phyloP scores from a whole-genome alignment of 1,140 invertebrate species.

The Drosophila gunungcola region DNA sequence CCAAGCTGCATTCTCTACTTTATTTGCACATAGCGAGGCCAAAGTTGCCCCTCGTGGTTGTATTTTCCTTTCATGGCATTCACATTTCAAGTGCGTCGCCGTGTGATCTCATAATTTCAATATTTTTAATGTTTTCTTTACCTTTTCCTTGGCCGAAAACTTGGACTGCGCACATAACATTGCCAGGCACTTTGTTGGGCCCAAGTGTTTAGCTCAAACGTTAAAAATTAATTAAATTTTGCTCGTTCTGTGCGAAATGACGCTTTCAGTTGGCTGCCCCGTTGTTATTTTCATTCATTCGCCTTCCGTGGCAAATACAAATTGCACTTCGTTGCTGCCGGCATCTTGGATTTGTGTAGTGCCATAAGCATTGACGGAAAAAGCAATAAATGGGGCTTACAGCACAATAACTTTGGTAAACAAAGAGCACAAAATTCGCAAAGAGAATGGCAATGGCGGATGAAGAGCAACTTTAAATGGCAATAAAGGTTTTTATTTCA shows the following conservation, averaged over 20 bases:
- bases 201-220: slow-evolving; percentile 63
- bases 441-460: not conserved
- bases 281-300: slow-evolving; percentile 25
- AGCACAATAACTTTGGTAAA: slow-evolving; percentile 17
- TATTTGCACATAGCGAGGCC: slow-evolving; percentile 12
- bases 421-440: slow-evolving; percentile 6
- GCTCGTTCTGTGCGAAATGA: slow-evolving; percentile 27
- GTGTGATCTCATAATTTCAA: slow-evolving; percentile 49
- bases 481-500: not conserved
- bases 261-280: slow-evolving; percentile 33
- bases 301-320: slow-evolving; percentile 32
- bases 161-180: slow-evolving; percentile 23
- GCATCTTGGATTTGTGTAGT: slow-evolving; percentile 40
- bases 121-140: not conserved
- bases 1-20: slow-evolving; percentile 47
- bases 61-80: slow-evolving; percentile 65
- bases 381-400: slow-evolving; percentile 45
- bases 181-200: slow-evolving; percentile 27
- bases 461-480: not conserved
- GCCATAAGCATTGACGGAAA: slow-evolving; percentile 36
- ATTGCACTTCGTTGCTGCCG: slow-evolving; percentile 28
- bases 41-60: slow-evolving; percentile 33
- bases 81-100: slow-evolving; percentile 62
- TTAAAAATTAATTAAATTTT: slow-evolving; percentile 80
- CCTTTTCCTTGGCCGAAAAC: slow-evolving; percentile 31